Base-by-base conservation (phyloP, 1,140 invertebrate species). In the Arctopsyche grandis region DNA sequence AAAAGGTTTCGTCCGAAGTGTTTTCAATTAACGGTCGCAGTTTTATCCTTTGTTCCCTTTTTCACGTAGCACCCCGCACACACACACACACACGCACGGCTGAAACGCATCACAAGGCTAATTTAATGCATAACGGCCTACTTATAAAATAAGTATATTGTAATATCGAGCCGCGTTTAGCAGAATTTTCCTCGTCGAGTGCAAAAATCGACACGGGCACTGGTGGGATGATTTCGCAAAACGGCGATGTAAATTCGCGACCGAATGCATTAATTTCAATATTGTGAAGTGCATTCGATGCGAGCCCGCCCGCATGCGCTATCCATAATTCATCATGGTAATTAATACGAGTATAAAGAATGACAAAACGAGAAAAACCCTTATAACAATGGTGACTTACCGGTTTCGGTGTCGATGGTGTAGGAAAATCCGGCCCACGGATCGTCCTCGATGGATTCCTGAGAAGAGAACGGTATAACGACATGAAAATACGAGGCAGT, bases 381-480 rank as follows among this genome's bases (percentile, higher is more conserved):
- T 52, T 16, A 48, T 60, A 21, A 69, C 38, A 56, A 78, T 52
- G 46, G 56, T 5, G 9, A 90, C 92, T 90, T 85, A 96, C 95
- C 95, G 83, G 95, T 97, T 90, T 97, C 95, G 69, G 93, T 93
- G 88, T 97, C 95, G 73, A 96, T 92, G 75, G 93, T 94, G 85
- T 95, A 95, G 4, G 93, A 89, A 9, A 95, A 88, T 24, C 93
- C 94, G 69, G 91, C 91, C 94, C 94, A 95, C 12, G 92, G 93
- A 86, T 90, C 89, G 60, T 89, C 87, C 24, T 19, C 16, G 46
- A 7, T 14, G 5, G 73, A 19, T 44, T 75, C 78, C 78, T 79
- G 63, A 26, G 26, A 5, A 48, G 29, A 29, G 19, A 48, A 46
- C 63, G 63, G 14, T 60, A 75, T 21, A 63, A 76, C 63, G 12